These are phyloP conservation scores for Cryptomyrus ogoouensis DNA, from an alignment of 2,113 vertebrate genomes.

Conservation along the genomic window DNA sequence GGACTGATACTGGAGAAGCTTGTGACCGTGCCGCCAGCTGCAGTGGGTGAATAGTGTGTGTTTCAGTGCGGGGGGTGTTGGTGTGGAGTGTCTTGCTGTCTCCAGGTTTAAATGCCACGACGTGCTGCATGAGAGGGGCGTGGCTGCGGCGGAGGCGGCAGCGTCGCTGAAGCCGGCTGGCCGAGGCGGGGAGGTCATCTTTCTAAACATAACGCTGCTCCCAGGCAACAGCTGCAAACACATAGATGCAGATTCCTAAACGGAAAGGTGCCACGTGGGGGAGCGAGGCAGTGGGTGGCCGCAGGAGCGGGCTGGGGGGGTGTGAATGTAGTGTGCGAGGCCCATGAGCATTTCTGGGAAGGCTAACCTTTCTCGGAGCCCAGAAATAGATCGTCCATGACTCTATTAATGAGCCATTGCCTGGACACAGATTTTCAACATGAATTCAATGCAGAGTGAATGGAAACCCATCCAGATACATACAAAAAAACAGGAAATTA, in stretches of 20 bases:
- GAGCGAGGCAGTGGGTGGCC: neutral
- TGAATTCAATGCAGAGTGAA: neutral
- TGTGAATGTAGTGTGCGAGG: neutral
- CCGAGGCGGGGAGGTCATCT: neutral
- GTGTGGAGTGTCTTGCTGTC: neutral
- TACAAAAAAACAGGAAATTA: neutral
- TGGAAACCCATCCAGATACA: neutral
- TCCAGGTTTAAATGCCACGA: slow-evolving; percentile 9
- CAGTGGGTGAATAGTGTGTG: neutral
- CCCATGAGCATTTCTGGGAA: neutral
- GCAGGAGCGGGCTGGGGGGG: neutral
- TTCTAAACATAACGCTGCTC: slow-evolving; percentile 12
- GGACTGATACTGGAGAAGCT: neutral
- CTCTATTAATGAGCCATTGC: neutral
- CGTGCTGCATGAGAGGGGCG: neutral
- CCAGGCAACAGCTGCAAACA: slow-evolving; percentile 20
- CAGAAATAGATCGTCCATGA: neutral
- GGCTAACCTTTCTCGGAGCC: neutral
- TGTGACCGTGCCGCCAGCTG: neutral
- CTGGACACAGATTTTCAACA: neutral
- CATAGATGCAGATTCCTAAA: slow-evolving; percentile 9
- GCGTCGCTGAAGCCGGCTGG: neutral
- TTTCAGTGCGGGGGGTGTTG: neutral
- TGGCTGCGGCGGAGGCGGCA: neutral
- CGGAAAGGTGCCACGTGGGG: neutral